Percentiles rank a stretch among this genome's conserved stretches.
phyloP scores from a whole-genome alignment of 2,888 invertebrate genomes.

The Pogonocherus hispidulus region DNA sequence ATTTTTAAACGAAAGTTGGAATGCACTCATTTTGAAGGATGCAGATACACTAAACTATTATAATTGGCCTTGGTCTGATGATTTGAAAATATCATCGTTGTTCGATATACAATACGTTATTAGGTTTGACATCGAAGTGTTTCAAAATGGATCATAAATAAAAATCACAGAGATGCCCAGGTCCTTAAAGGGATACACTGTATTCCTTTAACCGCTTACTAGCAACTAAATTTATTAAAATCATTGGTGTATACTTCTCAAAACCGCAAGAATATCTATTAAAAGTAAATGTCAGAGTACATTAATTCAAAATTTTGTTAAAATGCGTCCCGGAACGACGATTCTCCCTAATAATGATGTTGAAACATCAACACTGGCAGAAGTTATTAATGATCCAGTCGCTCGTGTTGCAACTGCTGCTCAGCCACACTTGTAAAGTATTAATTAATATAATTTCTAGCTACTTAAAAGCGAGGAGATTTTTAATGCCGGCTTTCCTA shows the following conservation, averaged over 20 bases:
- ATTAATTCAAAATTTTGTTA: conserved; percentile 11
- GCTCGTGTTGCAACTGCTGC: conserved; percentile 7
- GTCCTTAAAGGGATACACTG: no score
- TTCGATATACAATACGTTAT: no score
- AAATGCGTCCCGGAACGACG: not conserved
- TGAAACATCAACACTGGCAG: conserved; percentile 17
- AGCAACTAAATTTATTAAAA: no score
- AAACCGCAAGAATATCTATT: not conserved
- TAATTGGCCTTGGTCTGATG: no score
- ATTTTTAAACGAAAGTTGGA: no score
- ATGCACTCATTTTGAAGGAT: no score
- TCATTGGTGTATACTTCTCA: not conserved
- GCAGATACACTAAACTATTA: no score
- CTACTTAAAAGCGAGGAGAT: conserved; percentile 28
- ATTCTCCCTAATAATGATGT: conserved; percentile 25
- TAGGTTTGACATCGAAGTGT: no score
- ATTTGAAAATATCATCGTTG: no score
- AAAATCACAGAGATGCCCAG: no score
- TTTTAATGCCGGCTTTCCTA: conserved; percentile 20
- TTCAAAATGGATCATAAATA: no score
- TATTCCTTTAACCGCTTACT: no score
- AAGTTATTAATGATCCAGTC: conserved; percentile 25
- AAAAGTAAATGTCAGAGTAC: not conserved
- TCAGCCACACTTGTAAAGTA: conserved; percentile 28
- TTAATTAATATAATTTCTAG: conserved; percentile 32